Conservation (phyloP, 2,888 invertebrate genomes). For the Steromphala cineraria region DNA sequence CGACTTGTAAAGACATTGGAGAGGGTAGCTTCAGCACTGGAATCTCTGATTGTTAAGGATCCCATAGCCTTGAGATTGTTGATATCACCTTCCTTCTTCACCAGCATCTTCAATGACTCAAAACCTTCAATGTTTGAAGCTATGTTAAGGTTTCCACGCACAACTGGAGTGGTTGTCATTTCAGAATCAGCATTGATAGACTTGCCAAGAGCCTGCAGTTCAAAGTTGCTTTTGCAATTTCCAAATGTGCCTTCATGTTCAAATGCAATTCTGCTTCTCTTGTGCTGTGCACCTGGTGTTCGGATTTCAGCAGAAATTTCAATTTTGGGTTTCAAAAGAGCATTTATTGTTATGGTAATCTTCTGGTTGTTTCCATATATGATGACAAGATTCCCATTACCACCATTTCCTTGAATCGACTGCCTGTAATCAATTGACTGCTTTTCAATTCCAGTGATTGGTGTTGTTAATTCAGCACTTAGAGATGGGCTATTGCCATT, state of each 20-base stretch:
- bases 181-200: not conserved
- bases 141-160: not conserved
- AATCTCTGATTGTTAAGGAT: not conserved
- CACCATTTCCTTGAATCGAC: not conserved
- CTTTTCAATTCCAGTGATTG: conserved; percentile 24
- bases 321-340: not conserved
- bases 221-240: not conserved
- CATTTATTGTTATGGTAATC: conserved; percentile 3
- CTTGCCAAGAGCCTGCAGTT: not conserved
- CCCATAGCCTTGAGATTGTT: not conserved
- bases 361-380: conserved; percentile 11
- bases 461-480: conserved; percentile 34
- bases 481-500: no score
- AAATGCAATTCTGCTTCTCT: not conserved
- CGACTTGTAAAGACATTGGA: not conserved
- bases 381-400: not conserved
- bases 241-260: not conserved
- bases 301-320: not conserved
- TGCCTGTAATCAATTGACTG: conserved; percentile 32
- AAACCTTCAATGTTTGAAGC: conserved; percentile 3
- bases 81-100: not conserved
- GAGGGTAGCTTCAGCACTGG: not conserved
- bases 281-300: not conserved
- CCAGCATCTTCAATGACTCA: not conserved
- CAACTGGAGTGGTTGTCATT: not conserved